These are phyloP conservation scores for Miniopterus natalensis DNA, from an alignment of 2,113 vertebrate genomes.

Conservation along the genomic window DNA sequence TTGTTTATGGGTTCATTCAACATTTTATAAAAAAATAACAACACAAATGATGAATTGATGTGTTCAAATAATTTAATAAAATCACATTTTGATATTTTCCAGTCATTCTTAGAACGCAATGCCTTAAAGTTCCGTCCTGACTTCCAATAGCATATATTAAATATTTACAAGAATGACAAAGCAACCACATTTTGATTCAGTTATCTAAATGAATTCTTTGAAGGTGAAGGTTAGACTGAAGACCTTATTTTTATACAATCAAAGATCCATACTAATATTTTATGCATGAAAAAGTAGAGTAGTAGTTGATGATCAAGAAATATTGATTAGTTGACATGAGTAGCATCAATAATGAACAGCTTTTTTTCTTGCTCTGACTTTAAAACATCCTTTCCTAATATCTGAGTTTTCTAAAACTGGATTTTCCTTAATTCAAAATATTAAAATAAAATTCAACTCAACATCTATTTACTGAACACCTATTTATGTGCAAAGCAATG, in stretches of 20 bases:
- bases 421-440: constrained; percentile 52
- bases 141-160: constrained; percentile 66
- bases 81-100: constrained; percentile 60
- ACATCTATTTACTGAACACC: neutral
- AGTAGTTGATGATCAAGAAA: constrained; percentile 75
- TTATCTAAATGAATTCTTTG: constrained; percentile 78
- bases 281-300: constrained; percentile 79
- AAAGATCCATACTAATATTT: constrained; percentile 77
- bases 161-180: constrained; percentile 78
- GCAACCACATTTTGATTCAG: constrained; percentile 62
- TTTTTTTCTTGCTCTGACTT: constrained; percentile 58
- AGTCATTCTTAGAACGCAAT: constrained; percentile 52
- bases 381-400: constrained; percentile 49
- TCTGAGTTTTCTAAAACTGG: neutral
- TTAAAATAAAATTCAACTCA: constrained; percentile 23
- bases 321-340: constrained; percentile 73
- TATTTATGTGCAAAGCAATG: neutral
- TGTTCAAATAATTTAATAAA: constrained; percentile 67
- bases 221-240: constrained; percentile 74
- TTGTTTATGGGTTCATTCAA: neutral
- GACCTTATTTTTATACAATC: constrained; percentile 49
- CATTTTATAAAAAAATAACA: constrained; percentile 27
- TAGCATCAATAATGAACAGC: constrained; percentile 70
- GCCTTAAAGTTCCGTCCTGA: constrained; percentile 56
- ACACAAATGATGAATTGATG: constrained; percentile 10